Base-by-base conservation (phyloP, 2,888 invertebrate species). In the Seira musarum region DNA sequence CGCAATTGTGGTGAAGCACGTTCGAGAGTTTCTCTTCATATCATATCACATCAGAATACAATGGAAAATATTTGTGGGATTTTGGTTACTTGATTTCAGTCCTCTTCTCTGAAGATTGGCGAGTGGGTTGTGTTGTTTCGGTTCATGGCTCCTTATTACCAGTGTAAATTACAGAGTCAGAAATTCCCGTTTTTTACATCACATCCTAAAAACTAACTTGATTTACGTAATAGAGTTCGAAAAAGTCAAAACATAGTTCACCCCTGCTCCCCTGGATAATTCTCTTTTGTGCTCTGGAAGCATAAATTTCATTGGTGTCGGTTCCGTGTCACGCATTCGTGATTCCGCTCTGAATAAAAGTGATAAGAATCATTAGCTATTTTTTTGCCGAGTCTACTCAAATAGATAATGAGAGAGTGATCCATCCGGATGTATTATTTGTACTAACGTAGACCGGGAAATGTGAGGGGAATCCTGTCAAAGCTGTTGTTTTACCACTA, bases 61-160 rank as follows among this genome's bases (percentile, higher is more conserved):
- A 30, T 60, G 60, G 15, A 2, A 53, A 60, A 60, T 60, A 21
- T 60, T 60, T 60, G 21, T 60, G 22, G 60, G 60, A 19, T 49
- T 3, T 49, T 13, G 17, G 49, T 49, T 49, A 49, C 30, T 30
- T 30, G 3, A 49, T n/a, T 60, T 60, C 21, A 60, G 60, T 60
- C 19, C 60, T 60, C 60, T n/a, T 8, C 30, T 53, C 53, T 53
- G 53, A 60, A 49, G 49, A 49, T 49, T 49, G 15, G 49, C 49
- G 60, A 60, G 60, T 60, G 60, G 60, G 21, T 3, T n/a, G 53
- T 3, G 53, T 53, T 17, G 53, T 60, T 60, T 19, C 60, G 60
- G 60, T 60, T 60, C 60, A 60, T 60, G 60, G 60, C 60, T 60
- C n/a, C 60, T 10, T n/a, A n/a, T n/a, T n/a, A 22, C 8, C 19